Evolutionary conservation across 30 jellyfish, hydroid and myxozoan species (phyloP).

Genomic region (Phacellophora camtschatica): DNA sequence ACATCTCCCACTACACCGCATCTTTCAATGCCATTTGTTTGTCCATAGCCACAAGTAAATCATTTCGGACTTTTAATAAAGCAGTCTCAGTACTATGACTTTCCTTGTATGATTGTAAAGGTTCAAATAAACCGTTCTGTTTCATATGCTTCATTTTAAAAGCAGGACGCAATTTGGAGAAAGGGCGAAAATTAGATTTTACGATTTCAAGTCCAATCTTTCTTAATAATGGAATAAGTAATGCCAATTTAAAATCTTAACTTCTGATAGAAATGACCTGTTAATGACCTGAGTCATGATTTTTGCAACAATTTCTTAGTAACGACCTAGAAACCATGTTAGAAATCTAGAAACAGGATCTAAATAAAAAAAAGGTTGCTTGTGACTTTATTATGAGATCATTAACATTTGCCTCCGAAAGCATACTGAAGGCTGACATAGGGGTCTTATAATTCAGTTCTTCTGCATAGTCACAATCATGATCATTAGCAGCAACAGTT

Average conservation of each 20-base stretch:
- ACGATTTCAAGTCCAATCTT: slow-evolving; percentile 45
- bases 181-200: slow-evolving; percentile 49
- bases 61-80: slow-evolving; percentile 16
- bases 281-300: slow-evolving; percentile 39
- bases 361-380: slow-evolving; percentile 31
- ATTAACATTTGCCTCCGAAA: slow-evolving; percentile 25
- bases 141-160: slow-evolving; percentile 43
- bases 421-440: slow-evolving; percentile 18
- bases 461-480: neutral
- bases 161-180: slow-evolving; percentile 45
- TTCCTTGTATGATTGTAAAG: slow-evolving; percentile 47
- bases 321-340: slow-evolving; percentile 33
- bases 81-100: slow-evolving; percentile 62
- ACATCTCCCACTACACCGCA: slow-evolving; percentile 39
- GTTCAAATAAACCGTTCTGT: slow-evolving; percentile 28
- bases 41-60: slow-evolving; percentile 27
- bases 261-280: slow-evolving; percentile 6
- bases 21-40: slow-evolving; percentile 34
- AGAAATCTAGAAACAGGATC: slow-evolving; percentile 38
- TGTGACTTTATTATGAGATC: slow-evolving; percentile 10
- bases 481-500: slow-evolving; percentile 28
- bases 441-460: slow-evolving; percentile 7
- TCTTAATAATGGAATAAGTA: slow-evolving; percentile 7
- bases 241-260: slow-evolving; percentile 6
- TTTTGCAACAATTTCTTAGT: neutral